Base-by-base conservation (phyloP, 1,140 invertebrate species). In the Sinella curviseta region DNA sequence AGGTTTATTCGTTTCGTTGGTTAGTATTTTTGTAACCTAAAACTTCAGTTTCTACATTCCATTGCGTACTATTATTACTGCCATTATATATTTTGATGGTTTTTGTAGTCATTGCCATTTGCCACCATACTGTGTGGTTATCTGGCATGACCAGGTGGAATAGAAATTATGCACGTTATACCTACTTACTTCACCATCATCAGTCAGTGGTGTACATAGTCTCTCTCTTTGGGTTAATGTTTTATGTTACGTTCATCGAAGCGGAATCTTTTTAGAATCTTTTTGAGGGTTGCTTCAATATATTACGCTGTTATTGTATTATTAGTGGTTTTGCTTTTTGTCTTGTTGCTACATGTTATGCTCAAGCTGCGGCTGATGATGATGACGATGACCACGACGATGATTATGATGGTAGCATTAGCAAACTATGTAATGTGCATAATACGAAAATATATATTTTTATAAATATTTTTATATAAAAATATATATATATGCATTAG, bases 61-160 rank as follows among this genome's bases (percentile, higher is more conserved):
- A n/a, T n/a, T n/a, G n/a, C n/a, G n/a, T n/a, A n/a, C n/a, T n/a
- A n/a, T n/a, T n/a, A n/a, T n/a, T n/a, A n/a, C n/a, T n/a, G n/a
- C n/a, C n/a, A n/a, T n/a, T n/a, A 48, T 8, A 20, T 12, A 20
- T 48, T 48, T 48, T 48, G 39, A 48, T 48, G 8, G 57, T 8
- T 60, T 26, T 60, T 16, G 24, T 26, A 60, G 12, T 4, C 14
- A 60, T 30, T 31, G 31, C 2, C 65, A 70, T 60, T 60, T 60
- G 55, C 55, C 31, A 70, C 31, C 8, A 65, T 65, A 60, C 3
- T 31, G 65, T 70, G 65, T 70, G 65, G 12, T 70, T 70, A 70
- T 33, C 31, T 70, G 24, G 65, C 65, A 70, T 70, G 31, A 70
- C 65, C 65, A 70, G 28, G 65, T 70, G 65, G 31, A 70, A 70